Base-by-base conservation (phyloP, 2,797 vertebrate species). In the Coregonus ussuriensis region DNA sequence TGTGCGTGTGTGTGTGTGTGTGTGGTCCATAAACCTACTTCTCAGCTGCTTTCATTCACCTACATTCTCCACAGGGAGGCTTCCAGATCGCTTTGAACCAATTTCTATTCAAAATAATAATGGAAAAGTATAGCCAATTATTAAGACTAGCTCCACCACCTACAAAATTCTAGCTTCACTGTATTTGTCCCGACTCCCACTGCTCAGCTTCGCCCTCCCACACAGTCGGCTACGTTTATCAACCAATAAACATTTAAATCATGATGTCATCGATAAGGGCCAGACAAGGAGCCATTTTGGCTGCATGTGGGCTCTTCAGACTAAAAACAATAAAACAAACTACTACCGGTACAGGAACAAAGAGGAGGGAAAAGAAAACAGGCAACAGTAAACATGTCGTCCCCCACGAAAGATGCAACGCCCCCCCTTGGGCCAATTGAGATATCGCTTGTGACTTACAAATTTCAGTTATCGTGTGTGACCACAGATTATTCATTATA, bases 191-290 rank as follows among this genome's bases (percentile, higher is more conserved):
- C 16, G 16, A 35, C 71, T 37, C 52, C 33, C 53, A 4, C 56
- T 25, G 31, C 56, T 63, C 1, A 4, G 18, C 54, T 16, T 18
- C 13, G 68, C 6, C 51, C 68, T 56, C 74, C 59, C 25, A 31
- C 54, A 72, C 59, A 71, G 35, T 47, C 41, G 41, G 41, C 67
- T 13, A 25, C 33, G 31, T 54, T 72, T 75, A 76, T 79, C 77
- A 59, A 56, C 47, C 65, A 71, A 33, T 71, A 79, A 79, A 81
- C 79, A 80, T 76, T 70, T 59, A 77, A 71, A 77, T 72, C 54
- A 66, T 89, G 84, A 88, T 77, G 37, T 88, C 83, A 86, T 77
- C 73, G 31, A 25, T 21, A 13, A 81, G 41, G 73, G 47, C 77
- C 69, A 74, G 47, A 68, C 72, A 77, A 77, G 75, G 81, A 83